Conservation (phyloP, 1,140 invertebrate genomes). For the Ceratosolen fusciceps region DNA sequence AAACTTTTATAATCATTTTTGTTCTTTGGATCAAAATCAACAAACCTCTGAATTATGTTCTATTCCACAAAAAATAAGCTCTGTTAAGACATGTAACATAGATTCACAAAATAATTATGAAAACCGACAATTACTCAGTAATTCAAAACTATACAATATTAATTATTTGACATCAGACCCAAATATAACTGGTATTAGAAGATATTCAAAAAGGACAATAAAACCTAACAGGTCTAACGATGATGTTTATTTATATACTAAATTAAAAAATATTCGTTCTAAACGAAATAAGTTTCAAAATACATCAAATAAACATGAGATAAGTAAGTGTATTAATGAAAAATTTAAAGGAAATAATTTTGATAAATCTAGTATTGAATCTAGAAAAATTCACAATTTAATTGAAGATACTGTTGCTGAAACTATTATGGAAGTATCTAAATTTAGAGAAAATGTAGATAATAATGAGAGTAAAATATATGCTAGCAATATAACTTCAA, state of each 20-base stretch:
- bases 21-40: conserved; percentile 60
- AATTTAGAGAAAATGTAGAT: conserved; percentile 52
- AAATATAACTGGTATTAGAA: conserved; percentile 41
- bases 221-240: conserved; percentile 59
- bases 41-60: conserved; percentile 58
- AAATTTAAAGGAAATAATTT: not conserved
- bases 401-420: conserved; percentile 63
- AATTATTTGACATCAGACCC: conserved; percentile 17
- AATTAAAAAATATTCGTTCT: conserved; percentile 35
- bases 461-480: conserved; percentile 35
- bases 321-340: not conserved
- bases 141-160: not conserved
- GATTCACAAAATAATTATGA: conserved; percentile 44
- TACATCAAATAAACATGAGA: not conserved
- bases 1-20: conserved; percentile 81
- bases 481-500: not conserved
- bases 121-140: not conserved
- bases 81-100: conserved; percentile 62
- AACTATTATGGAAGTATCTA: conserved; percentile 67
- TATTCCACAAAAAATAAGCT: conserved; percentile 60
- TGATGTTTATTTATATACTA: conserved; percentile 50
- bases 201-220: conserved; percentile 52
- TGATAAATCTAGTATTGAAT: conserved; percentile 7
- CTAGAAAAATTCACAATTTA: conserved; percentile 17
- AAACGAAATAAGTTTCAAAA: conserved; percentile 36